Evolutionary conservation across 2,888 invertebrate genomes (phyloP).

Genomic region (Pammene fasciana): DNA sequence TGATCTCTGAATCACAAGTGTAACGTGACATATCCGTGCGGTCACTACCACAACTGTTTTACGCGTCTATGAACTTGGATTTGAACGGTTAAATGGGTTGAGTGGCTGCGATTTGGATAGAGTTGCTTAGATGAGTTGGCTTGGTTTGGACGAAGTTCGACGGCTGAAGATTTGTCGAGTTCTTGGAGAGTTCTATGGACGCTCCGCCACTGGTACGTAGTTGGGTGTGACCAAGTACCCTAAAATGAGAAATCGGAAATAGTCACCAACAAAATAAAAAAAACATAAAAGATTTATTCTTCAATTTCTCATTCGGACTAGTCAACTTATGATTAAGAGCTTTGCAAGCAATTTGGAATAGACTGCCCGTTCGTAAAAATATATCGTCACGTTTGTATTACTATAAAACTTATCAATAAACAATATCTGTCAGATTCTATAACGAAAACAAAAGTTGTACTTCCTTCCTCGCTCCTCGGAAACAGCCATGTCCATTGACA

Average conservation of each 20-base stretch:
- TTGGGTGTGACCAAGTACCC: not conserved
- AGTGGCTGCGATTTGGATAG: constrained; percentile 21
- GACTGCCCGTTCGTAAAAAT: not conserved
- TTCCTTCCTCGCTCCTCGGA: constrained; percentile 78
- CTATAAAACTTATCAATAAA: constrained; percentile 23
- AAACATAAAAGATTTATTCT: too few relatives aligned
- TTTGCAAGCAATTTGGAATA: too few relatives aligned
- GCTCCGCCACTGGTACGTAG: not conserved
- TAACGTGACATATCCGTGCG: constrained; percentile 73
- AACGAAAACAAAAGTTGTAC: constrained; percentile 61
- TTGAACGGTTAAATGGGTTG: constrained; percentile 29
- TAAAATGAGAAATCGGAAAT: too few relatives aligned
- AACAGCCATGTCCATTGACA: constrained; percentile 66
- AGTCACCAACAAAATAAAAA: too few relatives aligned
- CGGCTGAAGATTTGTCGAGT: too few relatives aligned
- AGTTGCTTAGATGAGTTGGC: constrained; percentile 9
- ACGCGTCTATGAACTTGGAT: constrained; percentile 67
- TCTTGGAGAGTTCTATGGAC: too few relatives aligned
- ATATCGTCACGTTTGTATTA: not conserved
- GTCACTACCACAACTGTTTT: constrained; percentile 58
- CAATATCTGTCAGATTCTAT: constrained; percentile 50
- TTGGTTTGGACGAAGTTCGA: not conserved
- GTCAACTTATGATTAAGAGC: too few relatives aligned
- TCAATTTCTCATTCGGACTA: too few relatives aligned
- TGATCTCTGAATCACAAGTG: constrained; percentile 68